Evolutionary conservation across 2,113 vertebrate genomes (phyloP), one percentile per base, ranked within the genome.

Genomic region (Corythaixoides concolor): DNA sequence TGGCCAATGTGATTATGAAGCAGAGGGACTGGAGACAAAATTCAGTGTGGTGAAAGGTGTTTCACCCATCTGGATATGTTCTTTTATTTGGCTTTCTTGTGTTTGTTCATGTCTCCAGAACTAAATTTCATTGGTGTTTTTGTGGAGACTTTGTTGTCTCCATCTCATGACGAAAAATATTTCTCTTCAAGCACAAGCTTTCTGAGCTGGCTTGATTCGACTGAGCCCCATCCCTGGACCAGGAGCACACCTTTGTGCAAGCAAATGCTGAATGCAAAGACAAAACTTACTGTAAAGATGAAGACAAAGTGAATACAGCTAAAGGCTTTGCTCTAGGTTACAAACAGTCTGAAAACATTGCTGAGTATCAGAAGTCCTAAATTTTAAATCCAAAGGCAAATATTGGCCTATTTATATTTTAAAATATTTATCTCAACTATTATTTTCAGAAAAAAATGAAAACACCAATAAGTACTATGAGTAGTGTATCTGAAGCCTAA

Each of bases 21-120:
- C 9, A 23, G 37, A 83, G 27, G 30, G 14, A 39, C 12, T 8
- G 21, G 32, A 22, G 27, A 27, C 12, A 87, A 24, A 50, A 60
- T 69, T 77, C 24, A 35, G 27, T 6, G 27, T 33, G 26, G 24
- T 14, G 37, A 52, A 45, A 64, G 12, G 14, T 37, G 5, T 4
- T 50, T 6, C 8, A 15, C 8, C 4, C 32, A 26, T 4, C 0
- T 0, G 13, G 15, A 27, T 52, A 5, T 74, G 5, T 15, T 13
- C 7, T 64, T 47, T 77, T 58, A 24, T 37, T 88, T 69, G 39
- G 2, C 12, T 17, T 30, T 59, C 45, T 28, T 22, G 9, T 5
- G 6, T 93, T 45, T 35, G 2, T 39, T 63, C 41, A 4, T 14
- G 3, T 23, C 47, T 53, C 27, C n/a, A 43, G 35, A 74, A 27